A percentile compares a stretch with the other conserved stretches of the same genome.
phyloP scores from a whole-genome alignment of 2,888 invertebrate genomes.

The Sarcophaga subvicina region DNA sequence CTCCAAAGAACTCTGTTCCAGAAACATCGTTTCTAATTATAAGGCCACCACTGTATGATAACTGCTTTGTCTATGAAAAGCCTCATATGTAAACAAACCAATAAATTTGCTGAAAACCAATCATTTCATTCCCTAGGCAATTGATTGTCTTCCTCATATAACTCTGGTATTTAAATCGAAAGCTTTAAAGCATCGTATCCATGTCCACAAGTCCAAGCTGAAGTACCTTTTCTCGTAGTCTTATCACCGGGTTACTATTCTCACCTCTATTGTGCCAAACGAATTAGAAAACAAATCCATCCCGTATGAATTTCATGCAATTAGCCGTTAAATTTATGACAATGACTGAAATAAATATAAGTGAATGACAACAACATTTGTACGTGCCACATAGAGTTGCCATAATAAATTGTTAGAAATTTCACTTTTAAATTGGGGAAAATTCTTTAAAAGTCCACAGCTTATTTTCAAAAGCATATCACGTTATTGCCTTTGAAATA shows the following conservation, averaged over 20 bases:
- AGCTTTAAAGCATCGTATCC: too few relatives aligned
- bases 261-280: too few relatives aligned
- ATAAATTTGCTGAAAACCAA: too few relatives aligned
- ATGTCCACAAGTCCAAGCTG: too few relatives aligned
- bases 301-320: slow-evolving; percentile 52
- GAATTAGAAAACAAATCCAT: slow-evolving; percentile 28
- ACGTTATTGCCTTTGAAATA: too few relatives aligned
- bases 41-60: too few relatives aligned
- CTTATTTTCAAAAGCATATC: too few relatives aligned
- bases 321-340: slow-evolving; percentile 58
- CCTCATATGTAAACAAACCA: neutral
- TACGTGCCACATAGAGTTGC: slow-evolving; percentile 22
- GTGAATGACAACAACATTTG: slow-evolving; percentile 13
- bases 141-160: neutral
- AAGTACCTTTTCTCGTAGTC: too few relatives aligned
- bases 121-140: neutral
- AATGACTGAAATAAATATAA: slow-evolving; percentile 31
- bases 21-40: too few relatives aligned
- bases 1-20: too few relatives aligned
- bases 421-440: neutral
- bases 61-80: neutral
- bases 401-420: neutral
- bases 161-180: too few relatives aligned
- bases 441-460: neutral
- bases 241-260: too few relatives aligned